A percentile compares a stretch with the other conserved stretches of the same genome.
These are phyloP conservation scores for Drosophila mimetica DNA, from an alignment of 2,888 invertebrate genomes.

Conservation along the genomic window DNA sequence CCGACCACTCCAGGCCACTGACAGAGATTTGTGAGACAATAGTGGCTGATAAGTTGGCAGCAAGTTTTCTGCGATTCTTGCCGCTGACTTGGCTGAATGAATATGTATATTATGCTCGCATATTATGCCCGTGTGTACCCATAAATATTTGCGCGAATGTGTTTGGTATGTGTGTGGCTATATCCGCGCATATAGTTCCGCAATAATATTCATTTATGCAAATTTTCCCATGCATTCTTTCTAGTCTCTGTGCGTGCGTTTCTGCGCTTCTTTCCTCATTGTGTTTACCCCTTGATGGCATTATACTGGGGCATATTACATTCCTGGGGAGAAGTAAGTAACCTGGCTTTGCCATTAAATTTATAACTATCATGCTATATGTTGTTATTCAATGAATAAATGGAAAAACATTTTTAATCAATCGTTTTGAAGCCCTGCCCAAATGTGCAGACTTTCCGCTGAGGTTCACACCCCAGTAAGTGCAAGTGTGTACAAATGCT, in stretches of 20 bases:
- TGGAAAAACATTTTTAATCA: too few relatives aligned
- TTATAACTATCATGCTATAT: too few relatives aligned
- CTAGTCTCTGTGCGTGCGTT: constrained; percentile 20
- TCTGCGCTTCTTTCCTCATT: constrained; percentile 2
- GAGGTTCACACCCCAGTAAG: too few relatives aligned
- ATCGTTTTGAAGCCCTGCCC: too few relatives aligned
- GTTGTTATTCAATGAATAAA: too few relatives aligned
- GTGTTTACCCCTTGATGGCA: background rate
- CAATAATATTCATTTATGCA: constrained; percentile 57
- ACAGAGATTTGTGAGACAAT: constrained; percentile 37
- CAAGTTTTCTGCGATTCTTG: constrained; percentile 47
- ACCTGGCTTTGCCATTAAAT: background rate
- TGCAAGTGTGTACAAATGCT: too few relatives aligned
- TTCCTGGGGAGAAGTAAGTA: too few relatives aligned
- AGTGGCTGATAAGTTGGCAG: constrained; percentile 55
- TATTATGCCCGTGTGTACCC: constrained; percentile 30
- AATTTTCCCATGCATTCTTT: constrained; percentile 42
- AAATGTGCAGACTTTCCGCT: too few relatives aligned
- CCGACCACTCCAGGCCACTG: constrained; percentile 19
- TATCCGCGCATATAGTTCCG: constrained; percentile 45
- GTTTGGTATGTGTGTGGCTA: constrained; percentile 8
- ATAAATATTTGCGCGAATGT: constrained; percentile 26
- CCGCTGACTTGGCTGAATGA: constrained; percentile 49
- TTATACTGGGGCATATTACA: background rate
- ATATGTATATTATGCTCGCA: constrained; percentile 41